Conservation (phyloP, 2,888 invertebrate species). For the Nomada fucata region DNA sequence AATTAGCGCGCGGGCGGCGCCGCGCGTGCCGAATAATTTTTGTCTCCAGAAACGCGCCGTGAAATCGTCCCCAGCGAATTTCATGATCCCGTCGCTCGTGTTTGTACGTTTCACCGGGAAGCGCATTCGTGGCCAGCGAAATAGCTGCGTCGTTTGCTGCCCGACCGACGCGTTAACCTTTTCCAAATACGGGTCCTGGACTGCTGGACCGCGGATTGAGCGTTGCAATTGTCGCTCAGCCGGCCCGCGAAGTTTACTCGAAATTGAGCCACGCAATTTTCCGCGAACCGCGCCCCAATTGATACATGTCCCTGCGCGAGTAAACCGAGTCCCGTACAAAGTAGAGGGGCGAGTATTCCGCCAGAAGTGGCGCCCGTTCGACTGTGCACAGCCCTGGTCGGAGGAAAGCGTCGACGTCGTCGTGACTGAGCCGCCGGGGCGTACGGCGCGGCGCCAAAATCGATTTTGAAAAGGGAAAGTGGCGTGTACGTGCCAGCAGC, state of each 20-base stretch:
- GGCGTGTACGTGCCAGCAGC: conserved; percentile 70
- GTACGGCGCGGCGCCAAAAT: conserved; percentile 78
- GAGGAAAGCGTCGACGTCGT: conserved; percentile 67
- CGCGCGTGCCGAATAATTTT: conserved; percentile 29
- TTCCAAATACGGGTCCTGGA: not conserved
- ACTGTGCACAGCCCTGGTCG: conserved; percentile 59
- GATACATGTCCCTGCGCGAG: not conserved
- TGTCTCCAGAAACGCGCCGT: not conserved
- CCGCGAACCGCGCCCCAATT: not conserved
- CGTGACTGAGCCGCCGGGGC: conserved; percentile 65
- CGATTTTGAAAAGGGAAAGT: conserved; percentile 82
- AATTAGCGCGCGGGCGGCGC: conserved; percentile 46
- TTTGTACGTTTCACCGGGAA: not conserved
- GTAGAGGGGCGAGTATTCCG: not conserved
- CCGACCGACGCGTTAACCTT: no score
- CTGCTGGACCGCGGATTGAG: not conserved
- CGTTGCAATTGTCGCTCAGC: not conserved
- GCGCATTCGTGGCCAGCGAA: not conserved
- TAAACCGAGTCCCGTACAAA: not conserved
- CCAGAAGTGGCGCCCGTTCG: conserved; percentile 13
- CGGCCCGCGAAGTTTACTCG: not conserved
- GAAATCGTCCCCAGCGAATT: conserved; percentile 26
- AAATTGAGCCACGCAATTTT: not conserved
- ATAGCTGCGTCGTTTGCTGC: not conserved
- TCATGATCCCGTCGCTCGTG: not conserved